A percentile compares a stretch with the other conserved stretches of the same genome.
phyloP scores from a whole-genome alignment of 2,797 vertebrate species.

The Alfaro cultratus region DNA sequence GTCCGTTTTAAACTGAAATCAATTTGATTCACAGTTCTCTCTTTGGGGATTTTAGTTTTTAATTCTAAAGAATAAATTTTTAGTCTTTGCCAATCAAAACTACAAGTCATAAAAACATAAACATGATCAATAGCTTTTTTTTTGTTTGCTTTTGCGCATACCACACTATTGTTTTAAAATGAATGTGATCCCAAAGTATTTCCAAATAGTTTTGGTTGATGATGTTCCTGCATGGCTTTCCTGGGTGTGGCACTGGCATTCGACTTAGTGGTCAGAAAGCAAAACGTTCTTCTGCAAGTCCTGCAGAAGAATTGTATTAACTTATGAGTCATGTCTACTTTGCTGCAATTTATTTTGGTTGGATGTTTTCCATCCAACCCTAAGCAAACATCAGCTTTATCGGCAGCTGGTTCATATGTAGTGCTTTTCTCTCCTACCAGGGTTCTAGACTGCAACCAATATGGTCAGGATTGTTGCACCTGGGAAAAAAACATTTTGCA shows the following conservation, averaged over 20 bases:
- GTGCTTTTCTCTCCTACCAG: background rate
- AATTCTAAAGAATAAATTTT: background rate
- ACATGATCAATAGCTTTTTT: background rate
- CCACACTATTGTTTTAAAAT: background rate
- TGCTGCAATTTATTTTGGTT: background rate
- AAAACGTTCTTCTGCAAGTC: slow-evolving; percentile 1
- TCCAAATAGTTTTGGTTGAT: background rate
- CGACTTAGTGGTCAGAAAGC: slow-evolving; percentile 1
- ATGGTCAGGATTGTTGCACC: too few relatives aligned
- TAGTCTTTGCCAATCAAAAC: background rate
- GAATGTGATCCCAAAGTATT: background rate
- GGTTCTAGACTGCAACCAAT: too few relatives aligned
- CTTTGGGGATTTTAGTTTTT: background rate
- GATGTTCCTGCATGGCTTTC: background rate
- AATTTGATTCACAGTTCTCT: background rate
- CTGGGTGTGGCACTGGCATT: slow-evolving; percentile 27
- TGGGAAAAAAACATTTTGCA: too few relatives aligned
- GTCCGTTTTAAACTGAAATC: background rate
- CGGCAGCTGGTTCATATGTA: background rate
- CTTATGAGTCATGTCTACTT: slow-evolving; percentile 27
- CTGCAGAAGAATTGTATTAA: slow-evolving; percentile 18
- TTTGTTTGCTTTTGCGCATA: background rate
- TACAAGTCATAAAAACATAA: background rate
- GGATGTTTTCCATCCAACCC: slow-evolving; percentile 7
- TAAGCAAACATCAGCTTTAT: slow-evolving; percentile 39